Evolutionary conservation across 2,888 invertebrate genomes (phyloP).

Genomic region (Panopea generosa): DNA sequence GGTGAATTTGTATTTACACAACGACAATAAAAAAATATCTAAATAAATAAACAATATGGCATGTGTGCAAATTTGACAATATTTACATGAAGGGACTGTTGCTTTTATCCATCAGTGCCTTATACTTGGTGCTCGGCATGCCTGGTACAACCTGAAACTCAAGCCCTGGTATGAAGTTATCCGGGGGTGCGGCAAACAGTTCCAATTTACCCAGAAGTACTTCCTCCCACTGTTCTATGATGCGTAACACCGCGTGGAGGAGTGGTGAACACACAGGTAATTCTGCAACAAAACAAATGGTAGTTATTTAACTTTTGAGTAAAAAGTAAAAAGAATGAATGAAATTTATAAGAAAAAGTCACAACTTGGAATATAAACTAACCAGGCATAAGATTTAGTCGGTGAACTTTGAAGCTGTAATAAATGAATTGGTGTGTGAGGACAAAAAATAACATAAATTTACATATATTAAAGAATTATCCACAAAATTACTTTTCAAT

Average conservation of each 20-base stretch:
- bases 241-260: constrained; percentile 94
- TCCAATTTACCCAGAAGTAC: constrained; percentile 90
- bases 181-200: constrained; percentile 91
- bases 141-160: constrained; percentile 88
- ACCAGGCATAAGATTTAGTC: no score
- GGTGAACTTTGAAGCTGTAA: no score
- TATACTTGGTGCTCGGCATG: constrained; percentile 96
- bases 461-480: no score
- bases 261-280: constrained; percentile 97
- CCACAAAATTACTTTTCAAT: no score
- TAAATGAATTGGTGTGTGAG: no score
- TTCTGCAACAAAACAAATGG: constrained; percentile 87
- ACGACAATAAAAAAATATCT: no score
- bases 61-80: no score
- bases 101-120: constrained; percentile 94
- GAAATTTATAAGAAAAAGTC: neutral
- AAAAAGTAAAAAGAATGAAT: neutral
- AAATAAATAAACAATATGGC: no score
- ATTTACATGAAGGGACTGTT: constrained; percentile 96
- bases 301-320: neutral
- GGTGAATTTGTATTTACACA: no score
- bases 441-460: no score
- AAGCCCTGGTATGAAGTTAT: constrained; percentile 96
- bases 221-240: constrained; percentile 96
- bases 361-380: neutral